Evolutionary conservation across 2,888 invertebrate species (phyloP).

Genomic region (Aphodius granarius): DNA sequence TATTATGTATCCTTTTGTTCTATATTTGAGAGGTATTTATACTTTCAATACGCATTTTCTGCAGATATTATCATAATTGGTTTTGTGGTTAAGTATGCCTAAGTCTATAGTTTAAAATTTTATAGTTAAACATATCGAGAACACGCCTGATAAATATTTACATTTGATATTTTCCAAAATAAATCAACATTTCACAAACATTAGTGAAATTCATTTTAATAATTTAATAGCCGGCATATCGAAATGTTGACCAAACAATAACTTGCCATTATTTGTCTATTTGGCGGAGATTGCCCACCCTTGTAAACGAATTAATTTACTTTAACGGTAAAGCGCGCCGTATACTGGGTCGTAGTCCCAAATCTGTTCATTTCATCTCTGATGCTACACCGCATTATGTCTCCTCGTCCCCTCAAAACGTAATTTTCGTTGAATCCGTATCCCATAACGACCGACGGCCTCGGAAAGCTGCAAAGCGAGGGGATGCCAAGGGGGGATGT

Average conservation of each 20-base stretch:
- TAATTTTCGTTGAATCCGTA: constrained; percentile 26
- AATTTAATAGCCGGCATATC: too few relatives aligned
- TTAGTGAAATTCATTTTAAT: too few relatives aligned
- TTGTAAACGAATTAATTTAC: neutral
- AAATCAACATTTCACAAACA: too few relatives aligned
- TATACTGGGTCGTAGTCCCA: neutral
- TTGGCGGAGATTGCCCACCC: neutral
- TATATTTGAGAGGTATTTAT: too few relatives aligned
- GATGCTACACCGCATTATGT: constrained; percentile 21
- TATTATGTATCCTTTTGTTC: too few relatives aligned
- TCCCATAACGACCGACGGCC: constrained; percentile 4
- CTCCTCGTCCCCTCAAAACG: constrained; percentile 10
- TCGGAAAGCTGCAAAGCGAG: neutral
- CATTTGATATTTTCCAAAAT: too few relatives aligned
- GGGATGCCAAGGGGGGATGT: neutral
- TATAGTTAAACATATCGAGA: too few relatives aligned
- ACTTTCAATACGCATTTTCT: too few relatives aligned
- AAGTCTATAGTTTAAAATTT: too few relatives aligned
- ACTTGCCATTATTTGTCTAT: neutral
- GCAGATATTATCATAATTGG: too few relatives aligned
- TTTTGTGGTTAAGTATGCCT: too few relatives aligned
- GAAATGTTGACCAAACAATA: neutral
- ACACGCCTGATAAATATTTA: too few relatives aligned
- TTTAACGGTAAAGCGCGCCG: neutral
- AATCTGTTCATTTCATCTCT: constrained; percentile 23